Evolutionary conservation across 2,113 vertebrate species (phyloP), one percentile per base, ranked within the genome.

Genomic region (Oostethus manadensis): DNA sequence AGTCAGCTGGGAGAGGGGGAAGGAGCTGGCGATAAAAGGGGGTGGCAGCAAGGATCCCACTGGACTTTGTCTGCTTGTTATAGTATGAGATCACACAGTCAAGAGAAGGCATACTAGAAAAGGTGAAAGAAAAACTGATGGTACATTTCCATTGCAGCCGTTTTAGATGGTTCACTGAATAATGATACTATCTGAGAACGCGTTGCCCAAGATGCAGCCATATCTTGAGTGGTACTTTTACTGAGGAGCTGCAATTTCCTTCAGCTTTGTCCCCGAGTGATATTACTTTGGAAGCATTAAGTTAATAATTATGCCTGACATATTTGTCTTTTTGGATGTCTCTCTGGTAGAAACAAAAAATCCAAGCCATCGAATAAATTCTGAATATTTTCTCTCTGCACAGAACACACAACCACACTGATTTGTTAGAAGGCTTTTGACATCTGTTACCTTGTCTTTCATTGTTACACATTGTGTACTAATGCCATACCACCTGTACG

Each of bases 281-380:
- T 81, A 77, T 88, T 84, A 77, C 86, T 81, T 74, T 84, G 73
- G 72, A 88, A 86, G 88, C 82, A 84, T 81, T 81, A 74, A 73
- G 73, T 76, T 86, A 86, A 85, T 90, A 79, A 88, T 88, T 77
- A 84, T 72, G 71, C 77, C 79, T 71, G 71, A 82, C 80, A 83
- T 77, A 71, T 81, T 74, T 58, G 62, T 79, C 76, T 81, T 86
- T 83, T 79, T 74, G 72, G 66, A 68, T 71, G 71, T 77, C 79
- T 74, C 75, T 57, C 68, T 78, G 58, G 69, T 69, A 18, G 49
- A 10, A 8, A 29, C 14, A 33, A 26, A 33, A 18, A 18, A 29
- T 87, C 76, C 81, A 47, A 81, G 77, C 72, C 65, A 60, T 77
- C 67, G 66, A 83, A 76, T 70, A 76, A 77, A 67, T 73, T 56